Evolutionary conservation across 2,797 vertebrate genomes (phyloP).

Genomic region (Melanotaenia maccullochi): DNA sequence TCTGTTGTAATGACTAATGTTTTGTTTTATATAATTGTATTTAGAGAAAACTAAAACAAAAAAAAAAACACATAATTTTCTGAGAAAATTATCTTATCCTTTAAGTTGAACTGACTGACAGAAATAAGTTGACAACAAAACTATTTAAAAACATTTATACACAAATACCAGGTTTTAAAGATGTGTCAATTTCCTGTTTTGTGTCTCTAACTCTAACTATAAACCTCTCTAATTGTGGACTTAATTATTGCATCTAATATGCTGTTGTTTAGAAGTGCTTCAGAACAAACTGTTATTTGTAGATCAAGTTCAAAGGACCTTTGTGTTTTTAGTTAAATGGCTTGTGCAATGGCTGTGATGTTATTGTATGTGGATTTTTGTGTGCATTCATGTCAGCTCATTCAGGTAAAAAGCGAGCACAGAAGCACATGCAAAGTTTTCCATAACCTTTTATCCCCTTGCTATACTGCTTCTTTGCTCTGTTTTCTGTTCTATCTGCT

Average conservation of each 20-base stretch:
- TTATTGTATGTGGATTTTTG: conserved; percentile 46
- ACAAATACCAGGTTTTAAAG: background rate
- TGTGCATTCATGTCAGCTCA: conserved; percentile 32
- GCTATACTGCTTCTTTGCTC: conserved; percentile 17
- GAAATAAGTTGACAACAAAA: background rate
- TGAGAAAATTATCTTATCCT: background rate
- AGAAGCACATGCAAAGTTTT: conserved; percentile 39
- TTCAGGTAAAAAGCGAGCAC: conserved; percentile 28
- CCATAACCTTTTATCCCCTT: conserved; percentile 29
- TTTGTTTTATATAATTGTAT: background rate
- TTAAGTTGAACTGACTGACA: background rate
- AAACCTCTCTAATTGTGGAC: background rate
- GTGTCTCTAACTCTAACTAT: background rate
- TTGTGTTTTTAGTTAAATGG: conserved; percentile 55
- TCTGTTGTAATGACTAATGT: background rate
- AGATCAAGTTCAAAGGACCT: conserved; percentile 28
- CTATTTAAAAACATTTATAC: background rate
- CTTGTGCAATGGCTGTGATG: conserved; percentile 32
- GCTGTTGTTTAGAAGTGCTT: background rate
- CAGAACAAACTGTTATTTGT: conserved; percentile 34
- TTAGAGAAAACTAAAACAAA: background rate
- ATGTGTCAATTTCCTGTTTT: background rate
- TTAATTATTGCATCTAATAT: background rate
- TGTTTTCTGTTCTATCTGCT: conserved; percentile 10
- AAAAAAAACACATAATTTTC: background rate